Evolutionary conservation across 2,113 vertebrate species (phyloP), one percentile per base, ranked within the genome.

Genomic region (Shinisaurus crocodilurus): DNA sequence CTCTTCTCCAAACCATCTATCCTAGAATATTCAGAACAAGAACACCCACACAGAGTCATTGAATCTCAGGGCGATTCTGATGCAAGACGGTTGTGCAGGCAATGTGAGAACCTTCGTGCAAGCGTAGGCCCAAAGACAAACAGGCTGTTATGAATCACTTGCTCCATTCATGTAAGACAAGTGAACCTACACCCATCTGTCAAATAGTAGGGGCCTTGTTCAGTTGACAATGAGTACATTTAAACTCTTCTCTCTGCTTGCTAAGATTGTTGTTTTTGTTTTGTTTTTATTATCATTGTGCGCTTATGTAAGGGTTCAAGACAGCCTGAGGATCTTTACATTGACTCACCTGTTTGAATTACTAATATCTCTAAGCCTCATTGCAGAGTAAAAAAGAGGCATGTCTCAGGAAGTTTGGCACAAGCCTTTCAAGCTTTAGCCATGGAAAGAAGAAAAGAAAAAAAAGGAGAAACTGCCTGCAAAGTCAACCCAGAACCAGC

Each of bases 101-200:
- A 63, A 75, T 76, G 20, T 34, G 45, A 80, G 34, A 85, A 25
- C 75, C 63, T 43, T 90, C 86, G 48, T 80, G 89, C 75, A 90
- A 74, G 89, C 75, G n/a, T 54, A 70, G 83, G 48, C 29, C 83
- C 89, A 57, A 80, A 50, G 87, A 69, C 6, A n/a, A 88, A 54
- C 87, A 90, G 48, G 40, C 18, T 85, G 89, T 40, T 69, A 54
- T 86, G 89, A 90, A 27, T 86, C 83, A 90, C n/a, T 70, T 79
- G 60, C 63, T 70, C 63, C 63, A 86, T 86, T 89, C 43, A 90
- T 70, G 63, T 32, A 77, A 90, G 89, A 67, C 74, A 89, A 90
- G 27, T 80, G 74, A 90, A 86, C 83, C 83, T 70, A 90, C 89
- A 86, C 16, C 89, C 89, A 90, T 90, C 89, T 90, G 89, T 80